Conservation (phyloP, 1,140 invertebrate species). For the Probaryconus sp. region DNA sequence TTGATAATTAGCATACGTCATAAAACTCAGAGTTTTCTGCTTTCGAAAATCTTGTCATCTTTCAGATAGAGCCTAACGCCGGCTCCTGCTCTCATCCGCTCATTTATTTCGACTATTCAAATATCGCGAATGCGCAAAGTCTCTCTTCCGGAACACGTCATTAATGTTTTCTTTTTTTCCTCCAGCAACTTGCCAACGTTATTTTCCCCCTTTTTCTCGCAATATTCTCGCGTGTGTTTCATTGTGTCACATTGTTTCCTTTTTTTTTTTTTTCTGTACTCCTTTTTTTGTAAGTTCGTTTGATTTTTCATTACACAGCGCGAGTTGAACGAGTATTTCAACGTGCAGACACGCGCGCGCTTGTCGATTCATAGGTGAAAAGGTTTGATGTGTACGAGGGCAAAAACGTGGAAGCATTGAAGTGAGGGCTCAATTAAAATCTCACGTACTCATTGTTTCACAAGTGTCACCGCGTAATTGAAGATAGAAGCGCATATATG, state of each 20-base stretch:
- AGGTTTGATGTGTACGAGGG: slow-evolving; percentile 40
- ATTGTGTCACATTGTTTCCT: slow-evolving; percentile 17
- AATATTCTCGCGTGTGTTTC: slow-evolving; percentile 3
- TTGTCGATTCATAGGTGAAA: slow-evolving; percentile 39
- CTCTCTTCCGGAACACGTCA: slow-evolving; percentile 32
- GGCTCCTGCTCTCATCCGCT: slow-evolving; percentile 29
- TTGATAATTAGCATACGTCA: slow-evolving; percentile 36
- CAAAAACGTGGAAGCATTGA: slow-evolving; percentile 32
- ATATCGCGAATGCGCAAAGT: slow-evolving; percentile 19
- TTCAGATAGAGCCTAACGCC: slow-evolving; percentile 35
- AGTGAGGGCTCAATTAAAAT: slow-evolving; percentile 66
- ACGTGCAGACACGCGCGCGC: slow-evolving; percentile 12
- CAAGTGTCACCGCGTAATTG: slow-evolving; percentile 60
- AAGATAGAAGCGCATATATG: slow-evolving; percentile 45
- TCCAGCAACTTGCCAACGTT: slow-evolving; percentile 2
- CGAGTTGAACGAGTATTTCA: slow-evolving; percentile 5
- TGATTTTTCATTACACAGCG: slow-evolving; percentile 47
- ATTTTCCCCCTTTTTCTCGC: slow-evolving; percentile 10
- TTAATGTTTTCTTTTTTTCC: slow-evolving; percentile 35
- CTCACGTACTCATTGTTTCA: slow-evolving; percentile 61
- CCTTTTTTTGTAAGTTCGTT: slow-evolving; percentile 29
- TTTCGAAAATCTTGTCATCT: slow-evolving; percentile 42
- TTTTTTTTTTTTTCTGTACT: slow-evolving; percentile 11
- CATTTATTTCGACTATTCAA: slow-evolving; percentile 38
- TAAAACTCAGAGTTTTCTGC: slow-evolving; percentile 3